A percentile compares a stretch with the other conserved stretches of the same genome.
Conservation (phyloP, 1,140 invertebrate genomes). For the Trichomalopsis sarcophagae region DNA sequence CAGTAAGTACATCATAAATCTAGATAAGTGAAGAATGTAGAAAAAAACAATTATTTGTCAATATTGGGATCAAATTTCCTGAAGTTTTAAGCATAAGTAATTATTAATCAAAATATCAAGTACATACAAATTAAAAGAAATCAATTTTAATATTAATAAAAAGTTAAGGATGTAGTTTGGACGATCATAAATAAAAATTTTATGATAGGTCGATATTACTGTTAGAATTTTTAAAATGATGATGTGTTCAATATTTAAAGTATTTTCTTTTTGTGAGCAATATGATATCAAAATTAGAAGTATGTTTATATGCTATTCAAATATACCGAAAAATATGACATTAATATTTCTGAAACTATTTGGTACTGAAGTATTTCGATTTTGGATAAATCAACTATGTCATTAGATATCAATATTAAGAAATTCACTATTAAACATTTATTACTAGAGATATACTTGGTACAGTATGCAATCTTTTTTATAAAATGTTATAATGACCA, state of each 20-base stretch:
- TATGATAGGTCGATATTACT: no score
- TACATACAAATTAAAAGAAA: no score
- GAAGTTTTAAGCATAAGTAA: no score
- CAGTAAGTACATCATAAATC: no score
- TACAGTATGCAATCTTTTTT: not conserved
- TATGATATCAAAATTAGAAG: not conserved
- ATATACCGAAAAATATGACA: not conserved
- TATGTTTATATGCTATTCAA: not conserved
- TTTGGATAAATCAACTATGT: conserved; percentile 6
- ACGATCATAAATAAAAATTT: no score
- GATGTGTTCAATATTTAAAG: conserved; percentile 10
- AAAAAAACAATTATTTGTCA: no score
- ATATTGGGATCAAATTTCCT: no score
- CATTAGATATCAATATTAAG: not conserved
- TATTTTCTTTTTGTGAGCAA: conserved; percentile 9
- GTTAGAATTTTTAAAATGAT: not conserved
- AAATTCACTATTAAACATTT: not conserved
- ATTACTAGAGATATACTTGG: not conserved
- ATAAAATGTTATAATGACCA: not conserved
- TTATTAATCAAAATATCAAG: no score
- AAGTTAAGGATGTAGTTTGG: no score
- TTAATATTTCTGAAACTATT: not conserved
- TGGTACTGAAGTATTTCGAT: not conserved
- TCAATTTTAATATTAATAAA: no score
- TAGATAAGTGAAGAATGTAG: no score